phyloP scores from a whole-genome alignment of 2,797 vertebrate genomes.

The Sorex maritimensis region DNA sequence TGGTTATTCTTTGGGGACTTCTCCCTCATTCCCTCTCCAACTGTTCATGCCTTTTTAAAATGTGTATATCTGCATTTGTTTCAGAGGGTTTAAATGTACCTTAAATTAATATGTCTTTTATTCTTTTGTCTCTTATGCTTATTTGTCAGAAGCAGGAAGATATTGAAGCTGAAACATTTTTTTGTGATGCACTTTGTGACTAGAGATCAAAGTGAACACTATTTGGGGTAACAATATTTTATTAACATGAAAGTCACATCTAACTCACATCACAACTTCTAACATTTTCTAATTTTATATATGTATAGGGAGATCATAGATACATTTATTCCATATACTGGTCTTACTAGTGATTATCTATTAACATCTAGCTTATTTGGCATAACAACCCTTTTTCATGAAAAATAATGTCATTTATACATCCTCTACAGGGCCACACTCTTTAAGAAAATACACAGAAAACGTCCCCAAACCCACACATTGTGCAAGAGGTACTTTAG shows the following conservation, averaged over 20 bases:
- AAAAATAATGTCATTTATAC: too few relatives aligned
- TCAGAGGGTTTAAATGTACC: background rate
- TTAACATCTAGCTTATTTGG: too few relatives aligned
- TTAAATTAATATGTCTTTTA: background rate
- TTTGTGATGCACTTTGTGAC: background rate
- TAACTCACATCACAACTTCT: background rate
- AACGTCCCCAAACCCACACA: too few relatives aligned
- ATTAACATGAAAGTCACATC: conserved; percentile 20
- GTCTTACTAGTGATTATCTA: background rate
- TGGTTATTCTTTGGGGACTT: conserved; percentile 63
- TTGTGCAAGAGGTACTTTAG: too few relatives aligned
- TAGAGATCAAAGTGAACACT: conserved; percentile 3
- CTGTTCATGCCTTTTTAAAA: conserved; percentile 34
- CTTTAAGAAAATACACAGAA: too few relatives aligned
- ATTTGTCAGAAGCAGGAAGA: background rate
- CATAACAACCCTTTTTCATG: too few relatives aligned
- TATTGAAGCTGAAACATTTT: conserved; percentile 13
- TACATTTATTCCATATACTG: background rate
- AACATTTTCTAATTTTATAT: background rate
- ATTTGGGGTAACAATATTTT: conserved; percentile 17
- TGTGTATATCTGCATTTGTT: background rate
- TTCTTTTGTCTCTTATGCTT: background rate
- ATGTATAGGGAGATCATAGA: background rate
- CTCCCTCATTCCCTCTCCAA: conserved; percentile 30
- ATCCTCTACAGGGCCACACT: too few relatives aligned